Evolutionary conservation across 2,797 vertebrate species (phyloP).

Genomic region (Lophotriccus pileatus): DNA sequence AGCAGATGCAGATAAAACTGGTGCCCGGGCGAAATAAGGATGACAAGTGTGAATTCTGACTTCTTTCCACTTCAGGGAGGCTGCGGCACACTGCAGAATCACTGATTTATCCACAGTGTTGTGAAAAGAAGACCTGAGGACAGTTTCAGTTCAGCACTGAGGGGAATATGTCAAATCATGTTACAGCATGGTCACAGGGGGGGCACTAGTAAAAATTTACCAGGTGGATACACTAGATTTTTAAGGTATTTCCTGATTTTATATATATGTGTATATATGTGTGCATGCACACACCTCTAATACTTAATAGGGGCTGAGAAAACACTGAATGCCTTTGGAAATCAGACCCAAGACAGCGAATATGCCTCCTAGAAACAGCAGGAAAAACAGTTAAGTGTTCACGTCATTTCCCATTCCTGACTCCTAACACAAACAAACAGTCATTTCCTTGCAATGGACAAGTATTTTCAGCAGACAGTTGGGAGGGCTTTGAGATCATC

Average conservation of each 20-base stretch:
- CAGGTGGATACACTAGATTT: not conserved
- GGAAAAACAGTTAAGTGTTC: not conserved
- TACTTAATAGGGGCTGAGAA: not conserved
- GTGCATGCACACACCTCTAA: not conserved
- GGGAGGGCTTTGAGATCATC: not conserved
- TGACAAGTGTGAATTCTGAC: not conserved
- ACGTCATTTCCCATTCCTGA: conserved; percentile 42
- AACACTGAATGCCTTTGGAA: not conserved
- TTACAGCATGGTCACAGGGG: not conserved
- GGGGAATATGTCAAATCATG: not conserved
- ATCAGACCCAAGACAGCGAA: not conserved
- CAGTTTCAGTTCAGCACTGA: not conserved
- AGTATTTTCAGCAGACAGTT: not conserved
- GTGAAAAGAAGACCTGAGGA: not conserved
- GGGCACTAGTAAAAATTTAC: not conserved
- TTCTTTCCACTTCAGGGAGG: not conserved
- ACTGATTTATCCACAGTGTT: not conserved
- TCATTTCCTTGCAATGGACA: conserved; percentile 19
- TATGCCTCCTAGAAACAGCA: not conserved
- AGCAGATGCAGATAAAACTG: not conserved
- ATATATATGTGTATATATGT: accelerated
- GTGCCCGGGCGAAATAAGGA: not conserved
- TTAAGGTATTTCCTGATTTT: not conserved
- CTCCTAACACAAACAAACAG: conserved; percentile 16
- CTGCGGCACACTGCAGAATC: not conserved